Base-by-base conservation (phyloP, 2,888 invertebrate species). In the Hydrotaea diabolus region DNA sequence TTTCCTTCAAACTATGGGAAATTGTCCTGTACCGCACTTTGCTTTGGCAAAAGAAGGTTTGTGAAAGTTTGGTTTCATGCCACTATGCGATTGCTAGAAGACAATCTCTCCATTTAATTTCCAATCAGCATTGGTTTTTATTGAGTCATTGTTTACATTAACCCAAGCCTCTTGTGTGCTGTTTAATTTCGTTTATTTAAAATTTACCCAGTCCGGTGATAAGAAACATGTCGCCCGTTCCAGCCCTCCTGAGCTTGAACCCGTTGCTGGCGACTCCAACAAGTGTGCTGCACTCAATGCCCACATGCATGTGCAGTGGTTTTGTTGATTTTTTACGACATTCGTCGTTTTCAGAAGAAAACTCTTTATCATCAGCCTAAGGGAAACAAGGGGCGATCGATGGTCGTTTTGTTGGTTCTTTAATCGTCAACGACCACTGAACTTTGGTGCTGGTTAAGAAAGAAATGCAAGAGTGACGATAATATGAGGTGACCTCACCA, bases 171-270 rank as follows among this genome's bases (percentile, higher is more conserved):
- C 39, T 1, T 39, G 39, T 8, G 39, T n/a, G n/a, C n/a, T n/a
- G 21, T 55, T 9, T 5, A 2, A 17, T 11, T 21, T 19, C 21
- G 55, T 11, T 21, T 55, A 55, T 55, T 55, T 21, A 55, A 55
- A 21, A 55, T 55, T 55, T 55, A 55, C 55, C 21, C 19, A 19
- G 55, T 55, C 19, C 11, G 2, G 23, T 59, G 59, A 59, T 59
- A 59, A 59, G 59, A 59, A 59, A 26, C 19, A 23, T 15, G 59
- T 59, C 59, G 59, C 59, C 59, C 59, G 13, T 23, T 23, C 49
- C 49, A 2, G 53, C n/a, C 55, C 55, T 7, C 21, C 17, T 55
- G 19, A 7, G 11, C 4, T 17, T 55, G 21, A 13, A 49, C 15
- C 49, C 13, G 19, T 7, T n/a, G 21, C 17, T 21, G 19, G 11